phyloP scores from a whole-genome alignment of 2,888 invertebrate species.

The Caprella mutica region DNA sequence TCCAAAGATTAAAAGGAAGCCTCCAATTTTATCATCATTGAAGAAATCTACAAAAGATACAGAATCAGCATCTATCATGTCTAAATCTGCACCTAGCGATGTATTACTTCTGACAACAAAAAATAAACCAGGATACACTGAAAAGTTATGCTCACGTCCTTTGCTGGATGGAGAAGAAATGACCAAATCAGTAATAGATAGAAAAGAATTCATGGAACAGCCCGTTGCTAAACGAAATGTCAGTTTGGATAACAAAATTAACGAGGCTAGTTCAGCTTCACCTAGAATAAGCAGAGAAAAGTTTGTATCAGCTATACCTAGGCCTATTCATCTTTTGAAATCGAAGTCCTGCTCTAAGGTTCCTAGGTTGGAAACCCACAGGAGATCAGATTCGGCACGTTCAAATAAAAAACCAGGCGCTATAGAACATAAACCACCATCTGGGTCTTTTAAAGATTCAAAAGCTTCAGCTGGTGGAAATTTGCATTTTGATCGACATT shows the following conservation, averaged over 20 bases:
- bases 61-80: constrained; percentile 22
- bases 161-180: too few relatives aligned
- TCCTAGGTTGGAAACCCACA: neutral
- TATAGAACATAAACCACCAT: neutral
- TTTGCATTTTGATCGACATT: neutral
- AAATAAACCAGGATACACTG: constrained; percentile 2
- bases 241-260: constrained; percentile 29
- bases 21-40: constrained; percentile 4
- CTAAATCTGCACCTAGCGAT: constrained; percentile 28
- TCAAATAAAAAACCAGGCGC: constrained; percentile 1
- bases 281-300: constrained; percentile 6
- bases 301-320: constrained; percentile 24
- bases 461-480: neutral
- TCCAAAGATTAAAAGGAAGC: constrained; percentile 17
- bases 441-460: neutral
- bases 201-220: constrained; percentile 29
- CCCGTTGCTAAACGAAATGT: constrained; percentile 23
- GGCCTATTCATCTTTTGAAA: constrained; percentile 16
- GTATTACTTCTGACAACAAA: constrained; percentile 15
- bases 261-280: too few relatives aligned
- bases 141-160: constrained; percentile 12
- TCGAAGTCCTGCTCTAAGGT: constrained; percentile 5
- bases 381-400: neutral
- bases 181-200: constrained; percentile 30
- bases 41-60: neutral